Evolutionary conservation across 1,140 invertebrate genomes (phyloP).

Genomic region (Conopomorpha cramerella): DNA sequence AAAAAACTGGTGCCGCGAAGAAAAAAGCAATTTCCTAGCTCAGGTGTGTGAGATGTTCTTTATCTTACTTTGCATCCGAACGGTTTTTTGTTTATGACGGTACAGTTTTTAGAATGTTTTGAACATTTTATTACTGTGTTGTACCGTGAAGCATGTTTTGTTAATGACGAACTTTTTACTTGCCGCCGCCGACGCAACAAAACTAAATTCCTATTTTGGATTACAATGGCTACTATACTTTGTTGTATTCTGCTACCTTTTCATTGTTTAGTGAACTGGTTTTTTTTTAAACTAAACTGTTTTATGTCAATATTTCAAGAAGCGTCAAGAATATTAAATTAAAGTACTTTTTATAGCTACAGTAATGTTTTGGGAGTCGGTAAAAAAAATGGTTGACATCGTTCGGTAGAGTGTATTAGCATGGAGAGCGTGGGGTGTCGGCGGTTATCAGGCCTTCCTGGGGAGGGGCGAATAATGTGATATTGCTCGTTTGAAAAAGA

Average conservation of each 20-base stretch:
- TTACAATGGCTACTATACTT: no score
- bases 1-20: conserved; percentile 56
- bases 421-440: conserved; percentile 53
- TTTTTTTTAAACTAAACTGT: conserved; percentile 37
- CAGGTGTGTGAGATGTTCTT: conserved; percentile 60
- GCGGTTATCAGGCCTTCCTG: conserved; percentile 55
- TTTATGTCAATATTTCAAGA: conserved; percentile 11
- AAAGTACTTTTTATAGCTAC: conserved; percentile 52
- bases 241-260: no score
- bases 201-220: no score
- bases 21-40: conserved; percentile 61
- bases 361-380: conserved; percentile 57
- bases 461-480: conserved; percentile 57
- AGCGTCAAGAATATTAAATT: conserved; percentile 29
- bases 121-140: conserved; percentile 56
- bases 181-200: conserved; percentile 1
- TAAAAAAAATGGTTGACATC: conserved; percentile 59
- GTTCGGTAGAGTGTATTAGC: conserved; percentile 56
- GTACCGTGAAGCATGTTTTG: conserved; percentile 24
- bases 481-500: conserved; percentile 57
- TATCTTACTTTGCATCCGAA: conserved; percentile 60
- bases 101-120: conserved; percentile 58
- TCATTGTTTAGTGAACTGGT: conserved; percentile 43
- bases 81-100: conserved; percentile 53
- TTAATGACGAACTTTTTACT: conserved; percentile 1